phyloP scores from a whole-genome alignment of 1,140 invertebrate genomes.

The Ericerus pela region DNA sequence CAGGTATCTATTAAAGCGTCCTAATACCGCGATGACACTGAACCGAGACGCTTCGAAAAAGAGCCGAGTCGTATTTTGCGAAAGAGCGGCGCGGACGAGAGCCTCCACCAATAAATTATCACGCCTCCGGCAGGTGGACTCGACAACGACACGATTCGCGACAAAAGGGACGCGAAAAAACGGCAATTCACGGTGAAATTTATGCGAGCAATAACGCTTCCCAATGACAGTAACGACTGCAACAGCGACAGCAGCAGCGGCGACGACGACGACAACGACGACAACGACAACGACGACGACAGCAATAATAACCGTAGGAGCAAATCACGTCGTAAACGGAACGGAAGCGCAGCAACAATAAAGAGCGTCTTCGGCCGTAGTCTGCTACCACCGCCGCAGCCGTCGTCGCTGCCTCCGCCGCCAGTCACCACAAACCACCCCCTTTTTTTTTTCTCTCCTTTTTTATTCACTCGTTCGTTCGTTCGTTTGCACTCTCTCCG shows the following conservation, averaged over 20 bases:
- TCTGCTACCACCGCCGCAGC: neutral
- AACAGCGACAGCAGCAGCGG: neutral
- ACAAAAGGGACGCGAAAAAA: neutral
- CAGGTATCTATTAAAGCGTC: too few relatives aligned
- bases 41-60: too few relatives aligned
- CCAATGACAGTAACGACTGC: neutral
- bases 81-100: too few relatives aligned
- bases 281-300: neutral
- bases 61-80: too few relatives aligned
- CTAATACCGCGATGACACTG: too few relatives aligned
- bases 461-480: too few relatives aligned
- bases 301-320: neutral
- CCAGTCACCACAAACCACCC: neutral
- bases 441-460: neutral
- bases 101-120: too few relatives aligned
- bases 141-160: constrained; percentile 1
- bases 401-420: neutral
- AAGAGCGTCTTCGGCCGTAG: neutral
- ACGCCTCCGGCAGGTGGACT: too few relatives aligned
- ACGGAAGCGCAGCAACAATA: constrained; percentile 5
- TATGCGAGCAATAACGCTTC: too few relatives aligned
- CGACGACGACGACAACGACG: neutral
- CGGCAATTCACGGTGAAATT: too few relatives aligned
- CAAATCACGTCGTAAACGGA: constrained; percentile 3
- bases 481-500: too few relatives aligned